A percentile compares a stretch with the other conserved stretches of the same genome.
phyloP scores from a whole-genome alignment of 2,113 vertebrate species.

The Hylia prasina region DNA sequence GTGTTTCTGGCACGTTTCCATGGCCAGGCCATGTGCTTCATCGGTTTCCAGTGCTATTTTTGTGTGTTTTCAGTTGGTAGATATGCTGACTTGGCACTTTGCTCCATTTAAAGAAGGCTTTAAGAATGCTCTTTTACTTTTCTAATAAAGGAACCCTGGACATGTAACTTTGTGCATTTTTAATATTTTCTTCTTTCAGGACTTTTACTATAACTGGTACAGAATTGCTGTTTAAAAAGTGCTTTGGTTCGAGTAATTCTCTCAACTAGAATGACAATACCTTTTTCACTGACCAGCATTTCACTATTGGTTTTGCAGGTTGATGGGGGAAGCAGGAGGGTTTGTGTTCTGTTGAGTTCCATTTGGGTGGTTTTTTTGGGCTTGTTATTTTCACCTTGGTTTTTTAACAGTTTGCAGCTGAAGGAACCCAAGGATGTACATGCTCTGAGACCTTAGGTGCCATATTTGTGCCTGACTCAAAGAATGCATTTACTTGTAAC shows the following conservation, averaged over 20 bases:
- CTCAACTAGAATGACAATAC: neutral
- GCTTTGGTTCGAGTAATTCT: neutral
- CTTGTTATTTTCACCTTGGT: neutral
- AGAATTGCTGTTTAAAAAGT: neutral
- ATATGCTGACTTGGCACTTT: slow-evolving; percentile 28
- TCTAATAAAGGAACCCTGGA: slow-evolving; percentile 9
- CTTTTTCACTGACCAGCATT: neutral
- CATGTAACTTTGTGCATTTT: neutral
- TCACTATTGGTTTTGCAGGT: neutral
- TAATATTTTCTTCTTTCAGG: neutral
- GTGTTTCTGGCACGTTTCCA: neutral
- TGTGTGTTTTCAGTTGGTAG: slow-evolving; percentile 41
- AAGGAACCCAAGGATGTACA: neutral
- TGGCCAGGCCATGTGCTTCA: slow-evolving; percentile 22
- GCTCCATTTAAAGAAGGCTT: slow-evolving; percentile 42
- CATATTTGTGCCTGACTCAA: neutral
- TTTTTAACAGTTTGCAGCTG: slow-evolving; percentile 31
- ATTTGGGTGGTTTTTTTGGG: neutral
- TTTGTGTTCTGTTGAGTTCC: neutral
- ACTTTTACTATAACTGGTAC: neutral
- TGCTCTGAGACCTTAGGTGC: neutral
- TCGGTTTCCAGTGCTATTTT: slow-evolving; percentile 26
- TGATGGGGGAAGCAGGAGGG: neutral
- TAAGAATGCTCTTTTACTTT: slow-evolving; percentile 20
- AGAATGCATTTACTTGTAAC: neutral